Conservation (phyloP, 2,113 vertebrate genomes). For the Dromas ardeola region DNA sequence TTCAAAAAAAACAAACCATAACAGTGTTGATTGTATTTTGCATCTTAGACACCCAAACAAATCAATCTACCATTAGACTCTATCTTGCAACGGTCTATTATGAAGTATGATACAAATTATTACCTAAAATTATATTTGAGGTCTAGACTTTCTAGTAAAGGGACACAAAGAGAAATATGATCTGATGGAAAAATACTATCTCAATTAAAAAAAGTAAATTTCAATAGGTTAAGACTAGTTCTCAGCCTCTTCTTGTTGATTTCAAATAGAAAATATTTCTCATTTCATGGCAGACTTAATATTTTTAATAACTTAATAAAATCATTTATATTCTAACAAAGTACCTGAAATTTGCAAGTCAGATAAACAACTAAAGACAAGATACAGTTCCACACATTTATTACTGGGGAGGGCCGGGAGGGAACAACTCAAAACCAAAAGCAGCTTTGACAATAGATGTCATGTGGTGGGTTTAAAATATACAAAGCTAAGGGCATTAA, state of each 20-base stretch:
- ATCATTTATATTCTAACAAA: not conserved
- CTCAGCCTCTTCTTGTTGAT: not conserved
- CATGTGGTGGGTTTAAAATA: not conserved
- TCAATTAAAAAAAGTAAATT: not conserved
- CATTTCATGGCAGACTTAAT: not conserved
- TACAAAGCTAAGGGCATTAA: not conserved
- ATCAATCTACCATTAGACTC: conserved; percentile 13
- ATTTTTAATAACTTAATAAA: not conserved
- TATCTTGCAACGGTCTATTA: not conserved
- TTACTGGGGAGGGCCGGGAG: fast-evolving
- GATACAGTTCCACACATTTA: not conserved
- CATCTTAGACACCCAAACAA: conserved; percentile 45
- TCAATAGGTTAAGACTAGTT: not conserved
- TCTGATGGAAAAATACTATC: not conserved
- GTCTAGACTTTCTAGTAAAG: not conserved
- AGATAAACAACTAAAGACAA: not conserved
- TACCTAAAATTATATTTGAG: not conserved
- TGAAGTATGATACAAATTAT: not conserved
- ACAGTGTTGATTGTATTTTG: conserved; percentile 67
- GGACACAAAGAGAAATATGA: not conserved
- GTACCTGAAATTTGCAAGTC: not conserved
- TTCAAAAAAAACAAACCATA: conserved; percentile 64
- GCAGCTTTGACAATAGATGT: not conserved
- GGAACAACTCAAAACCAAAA: not conserved
- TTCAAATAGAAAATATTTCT: not conserved